Evolutionary conservation across 2,888 invertebrate genomes (phyloP).

Genomic region (Cosmia trapezina): DNA sequence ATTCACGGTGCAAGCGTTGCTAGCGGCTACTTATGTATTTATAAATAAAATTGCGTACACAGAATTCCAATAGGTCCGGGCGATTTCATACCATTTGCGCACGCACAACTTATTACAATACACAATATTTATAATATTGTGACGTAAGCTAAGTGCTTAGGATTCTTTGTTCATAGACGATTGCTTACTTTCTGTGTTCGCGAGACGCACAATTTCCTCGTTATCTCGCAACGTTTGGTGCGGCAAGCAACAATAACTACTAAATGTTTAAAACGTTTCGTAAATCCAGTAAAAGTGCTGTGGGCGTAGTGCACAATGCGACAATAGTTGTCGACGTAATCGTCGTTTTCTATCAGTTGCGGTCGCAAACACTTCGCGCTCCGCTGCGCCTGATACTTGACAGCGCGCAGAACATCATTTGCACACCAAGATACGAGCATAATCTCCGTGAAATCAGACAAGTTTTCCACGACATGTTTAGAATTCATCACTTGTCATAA

Average conservation of each 20-base stretch:
- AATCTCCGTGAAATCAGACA: slow-evolving; percentile 45
- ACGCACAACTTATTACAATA: slow-evolving; percentile 39
- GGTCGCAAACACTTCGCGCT: slow-evolving; percentile 87
- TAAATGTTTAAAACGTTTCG: slow-evolving; percentile 84
- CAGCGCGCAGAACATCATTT: slow-evolving; percentile 71
- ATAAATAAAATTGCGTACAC: slow-evolving; percentile 48
- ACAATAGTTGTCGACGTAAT: slow-evolving; percentile 87
- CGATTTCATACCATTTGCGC: slow-evolving; percentile 42
- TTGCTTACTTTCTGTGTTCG: slow-evolving; percentile 67
- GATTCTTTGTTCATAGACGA: slow-evolving; percentile 58
- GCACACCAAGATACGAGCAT: slow-evolving; percentile 61
- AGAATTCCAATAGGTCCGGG: slow-evolving; percentile 45
- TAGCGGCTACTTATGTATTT: slow-evolving; percentile 53
- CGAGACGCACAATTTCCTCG: slow-evolving; percentile 82
- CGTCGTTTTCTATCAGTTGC: slow-evolving; percentile 89
- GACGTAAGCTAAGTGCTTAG: slow-evolving; percentile 23
- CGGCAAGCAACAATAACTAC: slow-evolving; percentile 76
- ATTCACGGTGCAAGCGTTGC: slow-evolving; percentile 47
- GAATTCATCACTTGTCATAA: slow-evolving; percentile 27
- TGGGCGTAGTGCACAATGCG: slow-evolving; percentile 85
- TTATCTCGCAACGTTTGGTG: slow-evolving; percentile 81
- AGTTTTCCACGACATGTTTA: slow-evolving; percentile 35
- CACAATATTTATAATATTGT: slow-evolving; percentile 27
- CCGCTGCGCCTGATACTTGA: slow-evolving; percentile 76
- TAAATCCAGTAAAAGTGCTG: slow-evolving; percentile 88